These are phyloP conservation scores for Ceratothoa steindachneri DNA, from an alignment of 2,888 invertebrate genomes.

Conservation along the genomic window DNA sequence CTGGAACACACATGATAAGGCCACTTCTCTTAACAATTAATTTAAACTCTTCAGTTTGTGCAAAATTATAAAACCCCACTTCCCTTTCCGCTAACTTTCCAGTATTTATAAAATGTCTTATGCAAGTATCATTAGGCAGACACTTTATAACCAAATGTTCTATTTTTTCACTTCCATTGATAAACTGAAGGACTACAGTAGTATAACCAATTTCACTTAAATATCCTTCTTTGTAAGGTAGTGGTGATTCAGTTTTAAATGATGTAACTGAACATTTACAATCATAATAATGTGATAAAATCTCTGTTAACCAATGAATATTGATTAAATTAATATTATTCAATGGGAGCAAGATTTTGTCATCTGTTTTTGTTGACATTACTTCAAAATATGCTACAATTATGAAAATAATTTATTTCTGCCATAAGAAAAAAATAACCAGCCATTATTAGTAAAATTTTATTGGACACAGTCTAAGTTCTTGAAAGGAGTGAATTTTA, in stretches of 20 bases:
- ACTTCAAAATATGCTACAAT: too few relatives aligned
- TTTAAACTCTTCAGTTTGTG: slow-evolving; percentile 23
- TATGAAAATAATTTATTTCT: too few relatives aligned
- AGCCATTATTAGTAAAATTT: too few relatives aligned
- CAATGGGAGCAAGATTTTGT: too few relatives aligned
- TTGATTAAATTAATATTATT: not conserved
- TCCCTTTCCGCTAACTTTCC: slow-evolving; percentile 25
- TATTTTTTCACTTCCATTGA: not conserved
- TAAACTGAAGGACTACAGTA: not conserved
- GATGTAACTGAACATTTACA: slow-evolving; percentile 7
- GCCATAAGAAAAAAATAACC: too few relatives aligned
- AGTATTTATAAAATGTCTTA: not conserved
- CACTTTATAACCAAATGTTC: slow-evolving; percentile 23
- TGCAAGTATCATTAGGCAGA: slow-evolving; percentile 10
- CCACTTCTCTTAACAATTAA: slow-evolving; percentile 13
- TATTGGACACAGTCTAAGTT: too few relatives aligned
- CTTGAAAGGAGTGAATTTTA: too few relatives aligned
- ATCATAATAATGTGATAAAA: slow-evolving; percentile 16
- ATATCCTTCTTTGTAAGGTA: slow-evolving; percentile 20
- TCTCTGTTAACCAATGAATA: slow-evolving; percentile 25
- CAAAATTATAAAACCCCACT: slow-evolving; percentile 29
- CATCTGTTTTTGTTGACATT: too few relatives aligned
- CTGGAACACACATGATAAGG: slow-evolving; percentile 19
- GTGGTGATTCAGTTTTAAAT: slow-evolving; percentile 15
- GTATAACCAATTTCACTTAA: slow-evolving; percentile 32